Evolutionary conservation across 2,797 vertebrate genomes (phyloP).

Genomic region (Rachycentron canadum): DNA sequence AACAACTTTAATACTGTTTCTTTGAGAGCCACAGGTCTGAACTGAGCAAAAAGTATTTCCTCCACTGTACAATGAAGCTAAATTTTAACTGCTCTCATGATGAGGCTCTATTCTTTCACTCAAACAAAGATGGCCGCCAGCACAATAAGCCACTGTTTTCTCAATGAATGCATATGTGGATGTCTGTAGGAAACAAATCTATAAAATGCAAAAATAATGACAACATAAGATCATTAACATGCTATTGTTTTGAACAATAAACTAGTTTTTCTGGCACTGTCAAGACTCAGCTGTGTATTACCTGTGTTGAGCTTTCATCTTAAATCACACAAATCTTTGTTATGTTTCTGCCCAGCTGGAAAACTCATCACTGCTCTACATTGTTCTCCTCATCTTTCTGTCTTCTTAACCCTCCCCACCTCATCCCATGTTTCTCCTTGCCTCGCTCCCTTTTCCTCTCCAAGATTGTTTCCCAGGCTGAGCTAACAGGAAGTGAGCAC

Average conservation of each 20-base stretch:
- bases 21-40: neutral
- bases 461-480: slow-evolving; percentile 66
- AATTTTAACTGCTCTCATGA: neutral
- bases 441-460: slow-evolving; percentile 41
- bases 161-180: neutral
- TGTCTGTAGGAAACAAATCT: neutral
- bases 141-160: neutral
- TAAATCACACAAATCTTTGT: slow-evolving; percentile 27
- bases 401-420: slow-evolving; percentile 12
- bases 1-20: neutral
- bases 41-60: neutral
- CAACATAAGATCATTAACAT: neutral
- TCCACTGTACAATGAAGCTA: neutral
- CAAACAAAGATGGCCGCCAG: slow-evolving; percentile 16
- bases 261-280: neutral
- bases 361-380: slow-evolving; percentile 48
- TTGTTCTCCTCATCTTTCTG: slow-evolving; percentile 58
- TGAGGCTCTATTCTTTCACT: neutral
- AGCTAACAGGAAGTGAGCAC: slow-evolving; percentile 81
- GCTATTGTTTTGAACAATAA: too few relatives aligned
- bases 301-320: slow-evolving; percentile 6
- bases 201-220: neutral
- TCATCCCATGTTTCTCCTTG: slow-evolving; percentile 38
- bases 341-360: slow-evolving; percentile 53
- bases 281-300: neutral